Evolutionary conservation across 1,140 invertebrate genomes (phyloP).

Genomic region (Pygmarrhopalites habei): DNA sequence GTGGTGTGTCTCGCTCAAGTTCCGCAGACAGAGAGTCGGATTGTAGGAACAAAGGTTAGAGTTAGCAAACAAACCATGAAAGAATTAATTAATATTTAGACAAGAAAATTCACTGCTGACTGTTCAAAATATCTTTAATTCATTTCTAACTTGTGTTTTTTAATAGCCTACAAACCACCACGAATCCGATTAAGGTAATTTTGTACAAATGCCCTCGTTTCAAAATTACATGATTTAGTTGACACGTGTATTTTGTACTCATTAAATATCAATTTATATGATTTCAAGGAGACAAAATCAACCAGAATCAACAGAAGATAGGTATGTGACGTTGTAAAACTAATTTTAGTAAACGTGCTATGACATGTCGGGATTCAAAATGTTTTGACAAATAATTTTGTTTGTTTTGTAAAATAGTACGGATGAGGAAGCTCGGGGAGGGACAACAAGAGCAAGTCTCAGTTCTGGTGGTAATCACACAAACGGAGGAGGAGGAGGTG

Average conservation of each 20-base stretch:
- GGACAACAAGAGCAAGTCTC: constrained; percentile 23
- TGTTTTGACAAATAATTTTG: background rate
- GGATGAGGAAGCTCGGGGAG: constrained; percentile 14
- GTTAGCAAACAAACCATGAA: no score
- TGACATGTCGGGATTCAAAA: no score
- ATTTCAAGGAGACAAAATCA: constrained; percentile 42
- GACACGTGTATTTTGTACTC: no score
- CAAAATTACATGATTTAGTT: no score
- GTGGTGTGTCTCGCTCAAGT: constrained; percentile 42
- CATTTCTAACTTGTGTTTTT: no score
- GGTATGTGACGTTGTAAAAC: constrained; percentile 6
- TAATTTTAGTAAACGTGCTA: background rate
- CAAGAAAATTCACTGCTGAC: no score
- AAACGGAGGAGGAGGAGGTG: constrained; percentile 15
- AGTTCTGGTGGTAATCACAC: constrained; percentile 7
- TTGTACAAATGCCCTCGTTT: no score
- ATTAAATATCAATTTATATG: no score
- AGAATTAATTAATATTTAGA: no score
- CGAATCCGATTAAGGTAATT: constrained; percentile 47
- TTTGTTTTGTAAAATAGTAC: constrained; percentile 9
- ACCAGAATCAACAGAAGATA: constrained; percentile 30
- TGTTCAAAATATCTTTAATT: no score
- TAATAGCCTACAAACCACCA: constrained; percentile 52
- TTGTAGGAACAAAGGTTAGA: constrained; percentile 48
- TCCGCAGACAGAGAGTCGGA: constrained; percentile 48